phyloP scores from a whole-genome alignment of 1,140 invertebrate genomes.

The Glossosoma conforme region DNA sequence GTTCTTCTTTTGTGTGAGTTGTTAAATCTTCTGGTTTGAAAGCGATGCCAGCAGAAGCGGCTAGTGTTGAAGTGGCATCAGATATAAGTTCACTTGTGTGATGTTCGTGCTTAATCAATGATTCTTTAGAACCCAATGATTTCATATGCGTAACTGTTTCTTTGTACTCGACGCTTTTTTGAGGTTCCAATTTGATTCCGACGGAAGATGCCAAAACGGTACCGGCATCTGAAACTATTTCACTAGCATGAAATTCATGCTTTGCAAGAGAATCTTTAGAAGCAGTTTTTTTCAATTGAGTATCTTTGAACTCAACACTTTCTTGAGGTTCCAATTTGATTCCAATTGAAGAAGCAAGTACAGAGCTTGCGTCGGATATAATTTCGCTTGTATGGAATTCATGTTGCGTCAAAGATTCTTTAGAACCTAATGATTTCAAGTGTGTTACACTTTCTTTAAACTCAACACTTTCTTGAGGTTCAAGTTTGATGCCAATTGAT shows the following conservation, averaged over 20 bases:
- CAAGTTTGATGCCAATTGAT: slow-evolving; percentile 19
- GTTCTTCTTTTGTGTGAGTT: neutral
- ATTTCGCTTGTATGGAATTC: too few species aligned
- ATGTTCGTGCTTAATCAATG: neutral
- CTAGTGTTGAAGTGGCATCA: slow-evolving; percentile 15
- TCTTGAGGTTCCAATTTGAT: neutral
- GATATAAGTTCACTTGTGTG: slow-evolving; percentile 7
- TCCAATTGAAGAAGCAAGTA: neutral
- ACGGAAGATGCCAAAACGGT: slow-evolving; percentile 20
- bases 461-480: slow-evolving; percentile 23
- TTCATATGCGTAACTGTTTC: neutral
- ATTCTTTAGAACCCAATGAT: slow-evolving; percentile 4
- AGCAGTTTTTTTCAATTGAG: slow-evolving; percentile 3
- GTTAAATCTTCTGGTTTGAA: slow-evolving; percentile 6
- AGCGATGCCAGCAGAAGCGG: slow-evolving; percentile 15
- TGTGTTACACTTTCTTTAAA: slow-evolving; percentile 2
- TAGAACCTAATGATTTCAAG: neutral
- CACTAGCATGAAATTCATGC: slow-evolving; percentile 8
- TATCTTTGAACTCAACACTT: neutral
- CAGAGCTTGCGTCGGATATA: neutral
- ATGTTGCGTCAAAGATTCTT: too few species aligned
- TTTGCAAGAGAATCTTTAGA: slow-evolving; percentile 3
- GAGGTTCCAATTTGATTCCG: slow-evolving; percentile 22
- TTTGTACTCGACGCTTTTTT: too few species aligned
- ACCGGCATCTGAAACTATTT: slow-evolving; percentile 15